Evolutionary conservation across 2,113 vertebrate species (phyloP).

Genomic region (Coreoperca whiteheadi): DNA sequence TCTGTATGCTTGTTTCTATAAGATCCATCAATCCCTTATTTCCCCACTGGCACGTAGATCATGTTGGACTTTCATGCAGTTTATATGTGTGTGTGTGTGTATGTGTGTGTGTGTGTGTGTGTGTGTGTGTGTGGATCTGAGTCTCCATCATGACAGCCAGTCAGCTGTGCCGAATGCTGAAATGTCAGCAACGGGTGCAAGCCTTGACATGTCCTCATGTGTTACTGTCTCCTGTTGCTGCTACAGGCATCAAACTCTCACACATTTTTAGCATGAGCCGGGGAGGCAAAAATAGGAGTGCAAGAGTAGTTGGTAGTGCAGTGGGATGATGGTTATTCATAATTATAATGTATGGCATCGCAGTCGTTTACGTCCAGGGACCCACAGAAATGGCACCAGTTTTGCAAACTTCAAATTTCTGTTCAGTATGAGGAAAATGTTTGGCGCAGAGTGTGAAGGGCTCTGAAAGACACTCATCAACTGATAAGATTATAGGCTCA

Average conservation of each 20-base stretch:
- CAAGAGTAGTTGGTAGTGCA: conserved; percentile 32
- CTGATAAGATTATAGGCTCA: conserved; percentile 68
- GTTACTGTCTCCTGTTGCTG: conserved; percentile 75
- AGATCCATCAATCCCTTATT: conserved; percentile 56
- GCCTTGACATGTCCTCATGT: conserved; percentile 74
- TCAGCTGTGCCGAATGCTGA: conserved; percentile 68
- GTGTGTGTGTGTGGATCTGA: conserved; percentile 27
- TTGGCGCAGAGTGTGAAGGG: conserved; percentile 38
- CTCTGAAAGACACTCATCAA: conserved; percentile 61
- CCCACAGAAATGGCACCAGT: not conserved
- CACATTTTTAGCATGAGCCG: conserved; percentile 56
- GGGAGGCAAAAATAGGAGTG: conserved; percentile 61
- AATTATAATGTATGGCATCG: conserved; percentile 8
- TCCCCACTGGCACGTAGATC: conserved; percentile 46
- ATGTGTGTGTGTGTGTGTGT: conserved; percentile 12
- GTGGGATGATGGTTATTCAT: conserved; percentile 26
- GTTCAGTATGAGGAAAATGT: conserved; percentile 22
- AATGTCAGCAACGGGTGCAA: conserved; percentile 69
- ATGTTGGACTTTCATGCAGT: conserved; percentile 35
- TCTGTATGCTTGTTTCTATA: conserved; percentile 42
- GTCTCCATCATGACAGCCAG: conserved; percentile 60
- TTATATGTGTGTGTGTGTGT: not conserved
- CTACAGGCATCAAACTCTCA: conserved; percentile 67
- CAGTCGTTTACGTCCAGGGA: not conserved
- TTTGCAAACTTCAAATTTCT: conserved; percentile 21